A percentile compares a stretch with the other conserved stretches of the same genome.
phyloP scores from a whole-genome alignment of 2,888 invertebrate genomes.

The Volucella zonaria region DNA sequence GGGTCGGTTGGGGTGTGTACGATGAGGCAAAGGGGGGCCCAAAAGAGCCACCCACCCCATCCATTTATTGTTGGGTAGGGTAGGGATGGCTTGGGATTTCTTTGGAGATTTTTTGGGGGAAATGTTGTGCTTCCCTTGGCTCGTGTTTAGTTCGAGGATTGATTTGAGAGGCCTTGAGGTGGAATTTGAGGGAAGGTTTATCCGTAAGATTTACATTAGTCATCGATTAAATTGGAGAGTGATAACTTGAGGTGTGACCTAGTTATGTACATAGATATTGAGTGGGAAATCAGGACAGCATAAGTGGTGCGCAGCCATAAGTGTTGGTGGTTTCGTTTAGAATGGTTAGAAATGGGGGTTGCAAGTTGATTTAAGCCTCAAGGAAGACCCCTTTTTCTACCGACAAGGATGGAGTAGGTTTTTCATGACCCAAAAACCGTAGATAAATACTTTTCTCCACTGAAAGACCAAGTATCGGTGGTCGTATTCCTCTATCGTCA shows the following conservation, averaged over 20 bases:
- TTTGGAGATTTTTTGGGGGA: slow-evolving; percentile 40
- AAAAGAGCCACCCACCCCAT: neutral
- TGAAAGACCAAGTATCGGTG: too few relatives aligned
- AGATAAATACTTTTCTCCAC: too few relatives aligned
- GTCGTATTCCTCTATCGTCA: too few relatives aligned
- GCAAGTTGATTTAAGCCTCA: neutral
- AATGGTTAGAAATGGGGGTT: neutral
- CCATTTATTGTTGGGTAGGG: slow-evolving; percentile 12
- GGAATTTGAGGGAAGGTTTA: slow-evolving; percentile 22
- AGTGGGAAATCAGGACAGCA: slow-evolving; percentile 41
- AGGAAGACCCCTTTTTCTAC: too few relatives aligned
- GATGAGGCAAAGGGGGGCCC: slow-evolving; percentile 1
- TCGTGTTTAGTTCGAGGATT: neutral
- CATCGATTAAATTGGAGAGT: slow-evolving; percentile 67
- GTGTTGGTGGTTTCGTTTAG: neutral
- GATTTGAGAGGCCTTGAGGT: slow-evolving; percentile 1
- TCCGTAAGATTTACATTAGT: slow-evolving; percentile 65
- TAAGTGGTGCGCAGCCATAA: neutral
- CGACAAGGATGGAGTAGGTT: too few relatives aligned
- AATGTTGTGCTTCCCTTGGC: slow-evolving; percentile 24
- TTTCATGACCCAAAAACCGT: too few relatives aligned
- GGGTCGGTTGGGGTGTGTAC: slow-evolving; percentile 25
- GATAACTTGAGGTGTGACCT: slow-evolving; percentile 61
- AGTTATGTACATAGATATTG: slow-evolving; percentile 49
- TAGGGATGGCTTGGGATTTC: slow-evolving; percentile 19